Conservation (phyloP, 2,113 vertebrate species). For the Motacilla tschutschensis region DNA sequence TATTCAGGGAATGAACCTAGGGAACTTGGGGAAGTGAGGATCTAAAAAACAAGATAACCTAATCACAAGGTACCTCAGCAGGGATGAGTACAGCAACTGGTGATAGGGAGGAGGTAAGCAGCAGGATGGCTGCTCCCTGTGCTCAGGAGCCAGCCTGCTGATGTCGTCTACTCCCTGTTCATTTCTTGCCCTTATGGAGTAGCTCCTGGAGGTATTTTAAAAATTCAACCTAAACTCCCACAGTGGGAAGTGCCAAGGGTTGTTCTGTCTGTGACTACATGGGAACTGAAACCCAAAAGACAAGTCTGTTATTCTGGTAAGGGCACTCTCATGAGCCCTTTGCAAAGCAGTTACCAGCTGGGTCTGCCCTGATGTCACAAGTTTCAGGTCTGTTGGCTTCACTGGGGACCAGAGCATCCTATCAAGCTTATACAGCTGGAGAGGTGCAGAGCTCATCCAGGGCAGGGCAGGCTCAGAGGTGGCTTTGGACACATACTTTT, state of each 20-base stretch:
- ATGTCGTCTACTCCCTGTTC: not conserved
- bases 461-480: not conserved
- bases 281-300: not conserved
- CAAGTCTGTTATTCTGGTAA: not conserved
- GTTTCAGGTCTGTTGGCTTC: not conserved
- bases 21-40: not conserved
- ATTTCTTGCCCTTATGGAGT: fast-evolving
- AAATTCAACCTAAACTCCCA: not conserved
- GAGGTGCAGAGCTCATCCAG: not conserved
- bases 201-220: not conserved
- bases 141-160: not conserved
- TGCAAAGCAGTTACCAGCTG: not conserved
- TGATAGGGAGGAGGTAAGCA: not conserved
- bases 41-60: not conserved
- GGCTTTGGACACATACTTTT: not conserved
- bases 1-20: not conserved
- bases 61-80: not conserved
- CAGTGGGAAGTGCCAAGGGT: not conserved
- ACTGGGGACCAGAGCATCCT: not conserved
- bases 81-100: not conserved
- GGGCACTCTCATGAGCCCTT: not conserved
- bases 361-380: not conserved
- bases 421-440: not conserved
- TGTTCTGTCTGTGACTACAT: not conserved
- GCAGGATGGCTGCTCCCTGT: not conserved